Percentiles rank a stretch among this genome's conserved stretches.
These are phyloP conservation scores for Microcebus ravelobensis DNA, from an alignment of 2,113 vertebrate species.

Conservation along the genomic window DNA sequence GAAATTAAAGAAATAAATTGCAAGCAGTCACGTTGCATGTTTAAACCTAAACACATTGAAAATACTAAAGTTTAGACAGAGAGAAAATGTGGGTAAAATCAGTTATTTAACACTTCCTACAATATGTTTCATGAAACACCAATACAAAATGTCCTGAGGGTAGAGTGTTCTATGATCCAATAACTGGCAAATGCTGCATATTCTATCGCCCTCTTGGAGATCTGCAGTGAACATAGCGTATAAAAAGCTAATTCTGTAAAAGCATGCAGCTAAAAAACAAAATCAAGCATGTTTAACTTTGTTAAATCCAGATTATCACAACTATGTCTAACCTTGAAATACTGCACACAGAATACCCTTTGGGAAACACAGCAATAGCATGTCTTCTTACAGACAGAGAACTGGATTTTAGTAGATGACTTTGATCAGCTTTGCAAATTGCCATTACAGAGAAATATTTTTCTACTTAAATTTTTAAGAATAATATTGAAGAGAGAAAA, in stretches of 20 bases:
- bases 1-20: neutral
- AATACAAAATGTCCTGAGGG: neutral
- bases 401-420: neutral
- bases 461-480: neutral
- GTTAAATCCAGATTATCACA: neutral
- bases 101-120: constrained; percentile 19
- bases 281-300: neutral
- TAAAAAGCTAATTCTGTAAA: neutral
- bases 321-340: neutral
- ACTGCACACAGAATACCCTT: neutral
- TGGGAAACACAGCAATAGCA: neutral
- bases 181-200: neutral
- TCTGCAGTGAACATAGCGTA: neutral
- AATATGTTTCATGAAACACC: neutral
- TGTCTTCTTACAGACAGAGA: neutral
- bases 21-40: neutral
- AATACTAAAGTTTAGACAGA: neutral
- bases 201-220: neutral
- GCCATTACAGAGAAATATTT: neutral
- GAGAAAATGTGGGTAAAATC: neutral
- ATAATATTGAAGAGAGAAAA: constrained; percentile 7
- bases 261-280: neutral
- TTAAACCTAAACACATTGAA: neutral
- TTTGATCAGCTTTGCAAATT: neutral
- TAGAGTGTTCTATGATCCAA: neutral